A percentile compares a stretch with the other conserved stretches of the same genome.
phyloP scores from a whole-genome alignment of 1,140 invertebrate genomes.

The Lucilia cuprina region DNA sequence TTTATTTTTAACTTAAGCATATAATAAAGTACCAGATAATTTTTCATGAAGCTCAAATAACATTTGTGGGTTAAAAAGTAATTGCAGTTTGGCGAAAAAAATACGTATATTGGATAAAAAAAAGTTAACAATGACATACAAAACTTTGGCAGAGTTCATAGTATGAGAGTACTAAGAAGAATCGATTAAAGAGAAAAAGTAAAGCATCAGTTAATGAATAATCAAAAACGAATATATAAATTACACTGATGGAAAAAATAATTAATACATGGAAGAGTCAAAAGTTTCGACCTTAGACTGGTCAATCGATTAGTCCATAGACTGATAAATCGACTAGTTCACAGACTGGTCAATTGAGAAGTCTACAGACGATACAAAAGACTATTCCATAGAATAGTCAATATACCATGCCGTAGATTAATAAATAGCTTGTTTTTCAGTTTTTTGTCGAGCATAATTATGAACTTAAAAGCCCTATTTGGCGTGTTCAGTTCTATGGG shows the following conservation, averaged over 20 bases:
- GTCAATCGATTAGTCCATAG: no score
- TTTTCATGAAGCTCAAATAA: not conserved
- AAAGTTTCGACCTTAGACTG: no score
- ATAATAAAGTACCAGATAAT: not conserved
- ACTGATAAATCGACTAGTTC: no score
- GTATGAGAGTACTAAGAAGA: not conserved
- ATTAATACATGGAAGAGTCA: no score
- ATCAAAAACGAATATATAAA: not conserved
- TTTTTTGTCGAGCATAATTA: no score
- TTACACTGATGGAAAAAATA: not conserved
- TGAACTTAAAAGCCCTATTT: no score
- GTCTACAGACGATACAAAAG: no score
- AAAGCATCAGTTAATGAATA: not conserved
- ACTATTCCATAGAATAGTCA: no score
- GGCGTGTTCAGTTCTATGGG: no score
- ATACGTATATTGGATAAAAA: not conserved
- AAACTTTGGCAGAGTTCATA: not conserved
- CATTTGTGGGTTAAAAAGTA: not conserved
- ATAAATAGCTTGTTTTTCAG: no score
- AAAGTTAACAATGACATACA: not conserved
- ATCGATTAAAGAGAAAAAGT: not conserved
- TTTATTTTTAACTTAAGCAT: not conserved
- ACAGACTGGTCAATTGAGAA: no score
- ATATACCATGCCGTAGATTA: no score
- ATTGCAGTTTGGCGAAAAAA: not conserved